Evolutionary conservation across 37 sponge, comb jelly and placozoan species (phyloP).

Genomic region (Oscarella lobularis): DNA sequence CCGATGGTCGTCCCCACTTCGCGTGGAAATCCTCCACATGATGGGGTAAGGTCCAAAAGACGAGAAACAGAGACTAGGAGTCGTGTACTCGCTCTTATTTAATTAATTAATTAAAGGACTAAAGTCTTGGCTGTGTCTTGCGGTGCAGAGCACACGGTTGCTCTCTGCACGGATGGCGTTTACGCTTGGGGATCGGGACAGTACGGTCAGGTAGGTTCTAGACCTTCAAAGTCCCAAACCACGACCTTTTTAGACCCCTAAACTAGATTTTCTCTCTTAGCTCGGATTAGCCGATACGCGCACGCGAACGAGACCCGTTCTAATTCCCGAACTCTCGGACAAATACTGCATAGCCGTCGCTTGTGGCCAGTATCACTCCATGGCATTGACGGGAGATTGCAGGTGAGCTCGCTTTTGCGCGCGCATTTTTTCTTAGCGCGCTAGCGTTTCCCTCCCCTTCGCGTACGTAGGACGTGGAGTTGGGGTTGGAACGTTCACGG

Average conservation of each 20-base stretch:
- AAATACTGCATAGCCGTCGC: conserved; percentile 33
- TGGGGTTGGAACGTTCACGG: conserved; percentile 81
- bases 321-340: conserved; percentile 40
- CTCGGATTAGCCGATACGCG: conserved; percentile 62
- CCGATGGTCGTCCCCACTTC: conserved; percentile 19
- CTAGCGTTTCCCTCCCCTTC: too few species aligned
- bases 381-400: conserved; percentile 54
- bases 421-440: too few species aligned
- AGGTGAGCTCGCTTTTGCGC: too few species aligned
- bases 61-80: not conserved
- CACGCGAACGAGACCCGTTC: conserved; percentile 51
- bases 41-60: conserved; percentile 16
- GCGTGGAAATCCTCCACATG: conserved; percentile 57
- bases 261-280: conserved; percentile 10
- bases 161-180: conserved; percentile 71
- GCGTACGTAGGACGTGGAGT: conserved; percentile 53
- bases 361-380: conserved; percentile 69
- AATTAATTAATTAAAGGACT: too few species aligned
- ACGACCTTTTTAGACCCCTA: too few species aligned
- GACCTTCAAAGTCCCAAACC: too few species aligned
- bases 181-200: conserved; percentile 55
- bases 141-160: conserved; percentile 73
- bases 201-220: conserved; percentile 56
- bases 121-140: conserved; percentile 72
- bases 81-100: not conserved